phyloP scores from a whole-genome alignment of 1,140 invertebrate genomes.

The Nasonia giraulti region DNA sequence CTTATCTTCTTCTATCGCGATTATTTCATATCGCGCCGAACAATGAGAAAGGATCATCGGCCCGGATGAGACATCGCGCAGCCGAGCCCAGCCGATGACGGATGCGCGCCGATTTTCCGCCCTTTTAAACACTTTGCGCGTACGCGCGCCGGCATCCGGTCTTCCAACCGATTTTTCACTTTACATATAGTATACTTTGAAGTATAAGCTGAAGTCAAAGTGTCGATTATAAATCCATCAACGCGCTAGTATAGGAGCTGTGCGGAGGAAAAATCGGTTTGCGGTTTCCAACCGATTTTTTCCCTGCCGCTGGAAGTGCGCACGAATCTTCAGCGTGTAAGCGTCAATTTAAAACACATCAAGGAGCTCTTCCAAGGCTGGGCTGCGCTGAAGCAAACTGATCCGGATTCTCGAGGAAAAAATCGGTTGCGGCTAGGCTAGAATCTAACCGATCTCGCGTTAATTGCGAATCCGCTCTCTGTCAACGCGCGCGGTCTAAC shows the following conservation, averaged over 20 bases:
- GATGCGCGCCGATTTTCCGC: background rate
- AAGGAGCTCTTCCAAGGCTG: background rate
- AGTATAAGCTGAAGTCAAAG: too few relatives aligned
- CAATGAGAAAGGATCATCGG: conserved; percentile 17
- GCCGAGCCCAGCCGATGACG: background rate
- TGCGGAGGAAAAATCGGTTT: background rate
- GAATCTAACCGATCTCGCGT: conserved; percentile 26
- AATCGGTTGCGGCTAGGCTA: conserved; percentile 8
- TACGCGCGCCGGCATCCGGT: background rate
- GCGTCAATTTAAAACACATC: background rate
- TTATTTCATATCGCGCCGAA: conserved; percentile 28
- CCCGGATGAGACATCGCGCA: background rate
- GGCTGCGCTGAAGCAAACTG: background rate
- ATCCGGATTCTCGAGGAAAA: conserved; percentile 23
- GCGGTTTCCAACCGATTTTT: background rate
- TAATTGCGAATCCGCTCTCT: conserved; percentile 56
- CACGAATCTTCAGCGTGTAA: background rate
- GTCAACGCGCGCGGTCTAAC: conserved; percentile 55
- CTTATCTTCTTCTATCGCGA: conserved; percentile 35
- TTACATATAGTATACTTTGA: too few relatives aligned
- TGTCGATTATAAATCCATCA: background rate
- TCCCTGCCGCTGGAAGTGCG: background rate
- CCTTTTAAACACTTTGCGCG: background rate
- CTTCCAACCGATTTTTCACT: background rate
- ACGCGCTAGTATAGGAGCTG: too few relatives aligned